Conservation (phyloP, 2,888 invertebrate genomes). For the Nymphalis c-album region DNA sequence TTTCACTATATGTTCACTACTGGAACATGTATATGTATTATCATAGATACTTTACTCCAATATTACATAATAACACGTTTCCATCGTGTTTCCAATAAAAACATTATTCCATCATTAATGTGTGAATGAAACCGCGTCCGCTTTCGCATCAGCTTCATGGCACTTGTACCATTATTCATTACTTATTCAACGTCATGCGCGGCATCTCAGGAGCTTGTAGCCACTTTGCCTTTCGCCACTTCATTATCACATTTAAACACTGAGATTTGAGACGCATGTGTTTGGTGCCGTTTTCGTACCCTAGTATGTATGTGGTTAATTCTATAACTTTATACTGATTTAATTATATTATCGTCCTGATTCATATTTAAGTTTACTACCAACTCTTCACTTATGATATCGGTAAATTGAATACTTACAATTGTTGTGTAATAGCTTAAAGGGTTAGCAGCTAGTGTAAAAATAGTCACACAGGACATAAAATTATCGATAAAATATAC, state of each 20-base stretch:
- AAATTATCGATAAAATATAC: too few relatives aligned
- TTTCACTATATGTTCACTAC: too few relatives aligned
- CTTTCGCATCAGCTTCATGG: not conserved
- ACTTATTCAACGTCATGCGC: conserved; percentile 68
- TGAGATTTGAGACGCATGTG: conserved; percentile 47
- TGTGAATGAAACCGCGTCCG: conserved; percentile 11
- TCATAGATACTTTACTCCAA: too few relatives aligned
- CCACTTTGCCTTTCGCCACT: conserved; percentile 54
- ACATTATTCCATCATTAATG: not conserved
- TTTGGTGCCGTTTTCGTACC: not conserved
- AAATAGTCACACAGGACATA: too few relatives aligned
- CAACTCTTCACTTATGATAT: too few relatives aligned
- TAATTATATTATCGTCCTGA: not conserved
- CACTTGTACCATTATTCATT: conserved; percentile 48
- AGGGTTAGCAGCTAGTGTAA: too few relatives aligned
- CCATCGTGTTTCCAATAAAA: too few relatives aligned
- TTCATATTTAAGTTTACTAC: too few relatives aligned
- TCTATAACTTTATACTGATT: not conserved
- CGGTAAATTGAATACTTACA: too few relatives aligned
- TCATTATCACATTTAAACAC: conserved; percentile 68
- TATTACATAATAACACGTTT: too few relatives aligned
- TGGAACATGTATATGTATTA: too few relatives aligned
- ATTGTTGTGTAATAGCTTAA: too few relatives aligned
- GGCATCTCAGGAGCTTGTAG: conserved; percentile 50
- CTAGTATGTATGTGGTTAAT: not conserved